phyloP scores from a whole-genome alignment of 2,797 vertebrate genomes.

The Lithobates pipiens region DNA sequence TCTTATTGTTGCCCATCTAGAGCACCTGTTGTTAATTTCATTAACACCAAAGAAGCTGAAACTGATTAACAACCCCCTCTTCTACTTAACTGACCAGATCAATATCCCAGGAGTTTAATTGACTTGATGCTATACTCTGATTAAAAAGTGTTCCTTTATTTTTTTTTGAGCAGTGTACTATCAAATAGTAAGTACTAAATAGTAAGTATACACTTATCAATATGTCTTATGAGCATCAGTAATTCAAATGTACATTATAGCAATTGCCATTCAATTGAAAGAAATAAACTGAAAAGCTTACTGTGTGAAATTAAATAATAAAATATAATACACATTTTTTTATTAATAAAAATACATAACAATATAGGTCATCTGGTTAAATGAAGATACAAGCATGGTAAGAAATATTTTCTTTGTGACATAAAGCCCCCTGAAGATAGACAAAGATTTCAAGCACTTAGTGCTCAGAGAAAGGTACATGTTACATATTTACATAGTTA shows the following conservation, averaged over 20 bases:
- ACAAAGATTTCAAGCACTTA: conserved; percentile 12
- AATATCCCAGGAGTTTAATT: too few relatives aligned
- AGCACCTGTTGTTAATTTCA: too few relatives aligned
- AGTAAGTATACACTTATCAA: not conserved
- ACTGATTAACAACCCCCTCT: too few relatives aligned
- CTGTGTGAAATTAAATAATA: not conserved
- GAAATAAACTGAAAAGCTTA: not conserved
- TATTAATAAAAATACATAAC: conserved; percentile 10
- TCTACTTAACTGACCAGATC: too few relatives aligned
- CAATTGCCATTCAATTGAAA: not conserved
- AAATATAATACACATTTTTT: conserved; percentile 10
- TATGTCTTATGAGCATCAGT: not conserved
- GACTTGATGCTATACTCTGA: too few relatives aligned
- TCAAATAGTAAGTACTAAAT: not conserved
- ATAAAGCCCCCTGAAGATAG: conserved; percentile 5
- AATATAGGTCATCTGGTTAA: not conserved
- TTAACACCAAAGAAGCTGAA: too few relatives aligned
- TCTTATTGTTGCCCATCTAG: too few relatives aligned
- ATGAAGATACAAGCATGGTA: not conserved
- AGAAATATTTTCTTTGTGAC: not conserved
- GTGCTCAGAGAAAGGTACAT: not conserved
- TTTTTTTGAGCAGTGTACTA: too few relatives aligned
- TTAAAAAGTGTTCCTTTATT: too few relatives aligned
- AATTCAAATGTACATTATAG: not conserved
- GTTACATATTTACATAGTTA: not conserved